Percentiles rank a stretch among this genome's conserved stretches.
phyloP scores from a whole-genome alignment of 2,797 vertebrate genomes.

The Thaleichthys pacificus region DNA sequence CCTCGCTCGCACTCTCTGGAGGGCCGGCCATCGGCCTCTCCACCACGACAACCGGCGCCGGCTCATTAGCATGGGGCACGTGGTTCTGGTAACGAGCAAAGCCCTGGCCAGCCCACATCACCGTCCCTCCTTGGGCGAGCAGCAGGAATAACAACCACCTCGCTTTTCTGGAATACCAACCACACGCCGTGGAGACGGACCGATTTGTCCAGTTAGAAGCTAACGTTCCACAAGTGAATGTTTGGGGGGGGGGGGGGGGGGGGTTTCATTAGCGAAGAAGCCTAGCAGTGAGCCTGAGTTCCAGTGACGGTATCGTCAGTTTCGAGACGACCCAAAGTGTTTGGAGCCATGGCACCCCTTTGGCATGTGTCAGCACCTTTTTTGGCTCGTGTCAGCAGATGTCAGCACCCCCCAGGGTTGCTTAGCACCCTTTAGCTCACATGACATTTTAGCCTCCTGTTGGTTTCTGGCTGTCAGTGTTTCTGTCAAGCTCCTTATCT shows the following conservation, averaged over 20 bases:
- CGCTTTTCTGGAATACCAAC: slow-evolving; percentile 14
- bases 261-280: background rate
- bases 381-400: background rate
- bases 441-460: background rate
- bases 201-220: too few relatives aligned
- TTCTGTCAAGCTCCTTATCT: too few relatives aligned
- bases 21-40: background rate
- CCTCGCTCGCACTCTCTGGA: too few relatives aligned
- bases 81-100: slow-evolving; percentile 51
- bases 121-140: slow-evolving; percentile 26
- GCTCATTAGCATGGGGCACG: slow-evolving; percentile 17
- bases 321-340: background rate
- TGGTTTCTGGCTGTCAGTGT: too few relatives aligned
- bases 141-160: background rate
- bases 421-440: background rate
- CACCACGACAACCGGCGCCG: slow-evolving; percentile 10
- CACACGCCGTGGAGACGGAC: background rate
- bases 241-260: too few relatives aligned
- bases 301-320: background rate
- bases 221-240: background rate
- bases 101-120: slow-evolving; percentile 52
- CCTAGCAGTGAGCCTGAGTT: too few relatives aligned
- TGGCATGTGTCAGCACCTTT: background rate
- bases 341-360: background rate
- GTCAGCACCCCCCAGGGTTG: background rate